phyloP scores from a whole-genome alignment of 2,888 invertebrate species.

The Drosophila borealis region DNA sequence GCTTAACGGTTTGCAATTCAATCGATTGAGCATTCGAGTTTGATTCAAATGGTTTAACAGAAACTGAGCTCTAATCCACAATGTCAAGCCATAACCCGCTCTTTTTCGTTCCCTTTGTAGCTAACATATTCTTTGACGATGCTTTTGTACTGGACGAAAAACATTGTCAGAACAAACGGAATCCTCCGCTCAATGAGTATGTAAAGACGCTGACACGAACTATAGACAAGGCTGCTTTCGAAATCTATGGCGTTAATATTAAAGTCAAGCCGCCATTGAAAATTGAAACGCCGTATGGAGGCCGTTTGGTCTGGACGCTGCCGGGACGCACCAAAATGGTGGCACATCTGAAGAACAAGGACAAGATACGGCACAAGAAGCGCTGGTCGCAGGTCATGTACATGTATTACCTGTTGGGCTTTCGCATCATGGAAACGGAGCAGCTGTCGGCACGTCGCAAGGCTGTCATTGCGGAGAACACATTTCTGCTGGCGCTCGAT shows the following conservation, averaged over 20 bases:
- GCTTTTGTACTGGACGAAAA: constrained; percentile 89
- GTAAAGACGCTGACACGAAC: constrained; percentile 90
- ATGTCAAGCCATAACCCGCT: neutral
- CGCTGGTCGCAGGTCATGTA: constrained; percentile 98
- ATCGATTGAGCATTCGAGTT: too few species aligned
- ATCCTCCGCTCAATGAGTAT: constrained; percentile 92
- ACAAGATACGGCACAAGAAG: constrained; percentile 94
- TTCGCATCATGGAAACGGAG: constrained; percentile 90
- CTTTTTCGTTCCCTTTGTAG: constrained; percentile 43
- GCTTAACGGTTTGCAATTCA: too few species aligned
- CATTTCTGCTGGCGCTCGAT: constrained; percentile 93
- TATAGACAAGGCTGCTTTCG: constrained; percentile 91
- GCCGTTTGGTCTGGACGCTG: constrained; percentile 92
- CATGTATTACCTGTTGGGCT: constrained; percentile 95
- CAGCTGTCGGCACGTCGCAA: constrained; percentile 85
- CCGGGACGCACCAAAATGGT: constrained; percentile 94
- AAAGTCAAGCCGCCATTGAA: constrained; percentile 89
- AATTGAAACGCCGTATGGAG: constrained; percentile 94
- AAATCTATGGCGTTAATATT: constrained; percentile 89
- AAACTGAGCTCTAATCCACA: too few species aligned
- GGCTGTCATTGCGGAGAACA: constrained; percentile 91
- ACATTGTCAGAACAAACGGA: constrained; percentile 85
- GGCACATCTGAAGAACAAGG: constrained; percentile 95
- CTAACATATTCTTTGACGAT: constrained; percentile 93
- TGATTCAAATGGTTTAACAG: too few species aligned